Percentiles rank a stretch among this genome's conserved stretches.
Conservation (phyloP, 2,113 vertebrate genomes). For the Gallinago undulata region DNA sequence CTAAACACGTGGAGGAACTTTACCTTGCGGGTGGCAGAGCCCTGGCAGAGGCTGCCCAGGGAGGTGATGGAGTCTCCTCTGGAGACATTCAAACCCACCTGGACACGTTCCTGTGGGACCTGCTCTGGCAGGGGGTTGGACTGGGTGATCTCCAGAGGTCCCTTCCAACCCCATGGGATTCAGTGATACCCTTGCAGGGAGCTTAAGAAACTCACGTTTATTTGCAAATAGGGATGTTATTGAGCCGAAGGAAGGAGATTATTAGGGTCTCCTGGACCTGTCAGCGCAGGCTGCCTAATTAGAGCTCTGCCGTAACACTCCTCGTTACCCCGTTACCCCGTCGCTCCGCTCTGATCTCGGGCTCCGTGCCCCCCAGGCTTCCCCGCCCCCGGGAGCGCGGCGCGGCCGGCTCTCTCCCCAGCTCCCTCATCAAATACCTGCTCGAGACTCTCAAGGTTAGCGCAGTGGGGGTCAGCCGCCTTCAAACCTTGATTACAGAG, state of each 20-base stretch:
- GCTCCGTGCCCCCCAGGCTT: background rate
- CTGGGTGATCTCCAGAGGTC: too few species aligned
- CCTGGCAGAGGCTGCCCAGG: too few species aligned
- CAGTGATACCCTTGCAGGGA: background rate
- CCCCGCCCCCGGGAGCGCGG: background rate
- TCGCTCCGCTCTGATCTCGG: background rate
- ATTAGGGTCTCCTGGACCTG: background rate
- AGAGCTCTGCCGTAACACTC: background rate
- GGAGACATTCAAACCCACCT: too few species aligned
- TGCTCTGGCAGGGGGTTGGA: too few species aligned
- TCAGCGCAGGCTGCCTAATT: background rate
- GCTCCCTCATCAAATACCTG: background rate
- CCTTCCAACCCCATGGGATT: too few species aligned
- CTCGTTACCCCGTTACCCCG: rapidly evolving
- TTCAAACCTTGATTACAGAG: conserved; percentile 69
- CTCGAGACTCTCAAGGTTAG: conserved; percentile 60
- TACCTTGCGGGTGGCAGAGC: too few species aligned
- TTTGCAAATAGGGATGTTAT: background rate
- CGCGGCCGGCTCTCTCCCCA: background rate
- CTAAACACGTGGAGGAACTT: too few species aligned
- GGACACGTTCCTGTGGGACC: too few species aligned
- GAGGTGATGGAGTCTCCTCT: too few species aligned
- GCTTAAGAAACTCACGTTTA: rapidly evolving
- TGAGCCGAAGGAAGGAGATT: background rate
- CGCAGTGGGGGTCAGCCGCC: conserved; percentile 51